Evolutionary conservation across 2,888 invertebrate genomes (phyloP).

Genomic region (Drosophila quinaria): DNA sequence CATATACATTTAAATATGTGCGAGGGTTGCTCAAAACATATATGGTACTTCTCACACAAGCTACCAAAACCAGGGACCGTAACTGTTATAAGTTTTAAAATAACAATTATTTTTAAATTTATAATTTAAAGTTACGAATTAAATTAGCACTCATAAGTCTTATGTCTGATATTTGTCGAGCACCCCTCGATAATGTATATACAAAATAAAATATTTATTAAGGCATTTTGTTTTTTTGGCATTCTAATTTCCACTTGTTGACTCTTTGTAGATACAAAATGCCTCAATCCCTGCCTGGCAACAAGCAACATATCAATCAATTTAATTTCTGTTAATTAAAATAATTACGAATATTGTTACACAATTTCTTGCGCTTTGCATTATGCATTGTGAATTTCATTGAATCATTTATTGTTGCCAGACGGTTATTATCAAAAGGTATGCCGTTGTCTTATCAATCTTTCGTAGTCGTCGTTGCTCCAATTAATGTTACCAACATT

Average conservation of each 20-base stretch:
- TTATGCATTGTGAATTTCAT: conserved; percentile 13
- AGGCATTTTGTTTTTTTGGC: conserved; percentile 40
- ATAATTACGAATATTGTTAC: conserved; percentile 4
- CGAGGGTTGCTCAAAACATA: conserved; percentile 25
- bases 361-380: not conserved
- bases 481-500: conserved; percentile 34
- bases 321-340: conserved; percentile 9
- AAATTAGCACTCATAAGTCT: too few relatives aligned
- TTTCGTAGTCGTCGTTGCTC: conserved; percentile 3
- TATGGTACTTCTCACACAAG: not conserved
- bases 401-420: conserved; percentile 26
- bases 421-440: conserved; percentile 22
- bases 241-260: conserved; percentile 44
- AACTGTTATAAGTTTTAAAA: too few relatives aligned
- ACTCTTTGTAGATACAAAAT: conserved; percentile 17
- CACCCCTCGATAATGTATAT: conserved; percentile 11
- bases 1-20: conserved; percentile 8
- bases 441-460: conserved; percentile 8
- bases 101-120: too few relatives aligned
- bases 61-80: too few relatives aligned
- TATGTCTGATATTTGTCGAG: not conserved
- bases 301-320: conserved; percentile 17
- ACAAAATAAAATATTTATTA: conserved; percentile 21
- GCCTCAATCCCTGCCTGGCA: conserved; percentile 11
- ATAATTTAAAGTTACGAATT: too few relatives aligned